Percentiles rank a stretch among this genome's conserved stretches.
Evolutionary conservation across 92 coral and sea anemone genomes (phyloP).

Genomic region (Parazoanthus atlanticus): DNA sequence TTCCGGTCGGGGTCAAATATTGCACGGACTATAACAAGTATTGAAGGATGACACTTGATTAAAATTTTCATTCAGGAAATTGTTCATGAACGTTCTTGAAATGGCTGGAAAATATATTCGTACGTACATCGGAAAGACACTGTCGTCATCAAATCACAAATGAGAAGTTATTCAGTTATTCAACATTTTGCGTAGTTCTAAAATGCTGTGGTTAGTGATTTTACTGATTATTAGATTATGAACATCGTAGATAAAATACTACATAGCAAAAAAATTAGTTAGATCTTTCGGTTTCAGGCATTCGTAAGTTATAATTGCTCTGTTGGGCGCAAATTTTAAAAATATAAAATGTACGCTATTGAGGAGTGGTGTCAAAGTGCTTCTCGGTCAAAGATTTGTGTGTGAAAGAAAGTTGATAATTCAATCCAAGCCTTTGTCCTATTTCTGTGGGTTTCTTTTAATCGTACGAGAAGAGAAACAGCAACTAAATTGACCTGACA

Average conservation of each 20-base stretch:
- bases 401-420: neutral
- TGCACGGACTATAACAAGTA: slow-evolving; percentile 19
- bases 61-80: slow-evolving; percentile 40
- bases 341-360: too few species aligned
- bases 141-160: slow-evolving; percentile 11
- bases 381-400: too few species aligned
- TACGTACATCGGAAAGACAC: neutral
- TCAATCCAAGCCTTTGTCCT: neutral
- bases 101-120: neutral
- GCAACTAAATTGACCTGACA: neutral
- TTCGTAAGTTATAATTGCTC: too few species aligned
- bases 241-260: too few species aligned
- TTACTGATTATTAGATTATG: neutral
- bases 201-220: neutral
- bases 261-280: neutral
- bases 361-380: too few species aligned
- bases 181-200: neutral
- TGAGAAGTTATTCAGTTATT: neutral
- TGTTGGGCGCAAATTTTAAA: neutral
- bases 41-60: slow-evolving; percentile 31
- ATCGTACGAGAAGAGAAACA: neutral
- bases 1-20: slow-evolving; percentile 38
- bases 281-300: neutral
- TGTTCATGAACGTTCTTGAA: slow-evolving; percentile 14
- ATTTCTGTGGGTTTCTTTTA: neutral